Evolutionary conservation across 2,113 vertebrate genomes (phyloP).

Genomic region (Leptobrachium ailaonicum): DNA sequence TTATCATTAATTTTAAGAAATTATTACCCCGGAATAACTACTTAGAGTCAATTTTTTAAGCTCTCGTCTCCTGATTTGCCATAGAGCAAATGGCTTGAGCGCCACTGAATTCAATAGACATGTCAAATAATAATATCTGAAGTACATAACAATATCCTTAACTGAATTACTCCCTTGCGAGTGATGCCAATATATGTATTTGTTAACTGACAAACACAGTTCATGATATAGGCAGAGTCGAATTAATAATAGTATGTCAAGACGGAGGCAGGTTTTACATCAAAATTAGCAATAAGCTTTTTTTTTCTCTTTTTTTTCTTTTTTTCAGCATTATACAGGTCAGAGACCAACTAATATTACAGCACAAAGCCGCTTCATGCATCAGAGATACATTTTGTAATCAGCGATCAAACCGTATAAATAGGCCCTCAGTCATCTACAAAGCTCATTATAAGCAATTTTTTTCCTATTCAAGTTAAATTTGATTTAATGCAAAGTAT

Average conservation of each 20-base stretch:
- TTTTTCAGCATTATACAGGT: conserved; percentile 13
- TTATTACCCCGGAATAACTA: too few species aligned
- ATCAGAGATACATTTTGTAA: conserved; percentile 38
- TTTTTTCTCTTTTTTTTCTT: not conserved
- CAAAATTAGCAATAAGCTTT: conserved; percentile 7
- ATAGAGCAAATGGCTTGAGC: not conserved
- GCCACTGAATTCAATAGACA: not conserved
- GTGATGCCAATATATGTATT: not conserved
- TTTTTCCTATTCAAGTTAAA: conserved; percentile 55
- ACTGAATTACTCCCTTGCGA: not conserved
- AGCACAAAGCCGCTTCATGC: conserved; percentile 24
- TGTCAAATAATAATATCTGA: not conserved
- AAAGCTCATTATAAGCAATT: conserved; percentile 53
- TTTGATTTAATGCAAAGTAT: conserved; percentile 56
- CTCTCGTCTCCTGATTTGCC: not conserved
- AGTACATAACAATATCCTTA: conserved; percentile 5
- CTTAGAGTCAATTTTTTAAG: too few species aligned
- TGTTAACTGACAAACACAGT: not conserved
- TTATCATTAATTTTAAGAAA: too few species aligned
- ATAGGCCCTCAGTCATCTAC: conserved; percentile 53
- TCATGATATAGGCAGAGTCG: not conserved
- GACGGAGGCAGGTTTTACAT: not conserved
- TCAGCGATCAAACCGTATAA: conserved; percentile 40
- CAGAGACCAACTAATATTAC: conserved; percentile 34
- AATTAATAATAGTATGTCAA: conserved; percentile 14